These are phyloP conservation scores for Prinia subflava DNA, from an alignment of 2,113 vertebrate species.

Conservation along the genomic window DNA sequence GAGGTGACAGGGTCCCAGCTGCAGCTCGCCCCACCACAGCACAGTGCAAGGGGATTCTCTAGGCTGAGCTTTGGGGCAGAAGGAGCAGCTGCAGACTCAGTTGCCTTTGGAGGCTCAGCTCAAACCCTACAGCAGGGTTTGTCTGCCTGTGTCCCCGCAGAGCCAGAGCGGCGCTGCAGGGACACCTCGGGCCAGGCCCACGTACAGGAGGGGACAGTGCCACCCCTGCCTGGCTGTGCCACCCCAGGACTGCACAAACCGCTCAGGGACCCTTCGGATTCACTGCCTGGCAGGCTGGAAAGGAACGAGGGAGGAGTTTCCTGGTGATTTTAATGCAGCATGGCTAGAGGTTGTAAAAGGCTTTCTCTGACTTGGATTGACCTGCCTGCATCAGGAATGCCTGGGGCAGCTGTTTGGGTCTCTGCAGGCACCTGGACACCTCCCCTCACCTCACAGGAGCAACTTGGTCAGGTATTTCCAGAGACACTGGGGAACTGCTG, in stretches of 20 bases:
- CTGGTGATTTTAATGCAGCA: background rate
- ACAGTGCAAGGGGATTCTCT: background rate
- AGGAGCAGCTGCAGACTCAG: background rate
- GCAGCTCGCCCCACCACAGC: background rate
- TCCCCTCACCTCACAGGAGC: background rate
- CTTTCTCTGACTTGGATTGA: background rate
- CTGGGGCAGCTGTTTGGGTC: rapidly evolving
- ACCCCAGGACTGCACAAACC: background rate
- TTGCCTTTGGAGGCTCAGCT: background rate
- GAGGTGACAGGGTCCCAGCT: background rate
- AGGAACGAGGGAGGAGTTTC: background rate
- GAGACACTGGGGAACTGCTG: rapidly evolving
- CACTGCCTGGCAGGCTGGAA: background rate
- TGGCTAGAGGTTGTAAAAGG: background rate
- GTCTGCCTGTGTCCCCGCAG: background rate
- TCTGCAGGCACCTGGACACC: background rate
- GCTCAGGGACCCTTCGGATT: background rate
- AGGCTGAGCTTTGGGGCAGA: background rate
- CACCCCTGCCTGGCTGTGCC: too few relatives aligned
- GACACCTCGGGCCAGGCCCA: too few relatives aligned
- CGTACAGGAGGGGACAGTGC: background rate
- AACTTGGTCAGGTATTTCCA: background rate
- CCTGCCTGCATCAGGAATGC: background rate
- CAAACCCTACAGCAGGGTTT: background rate
- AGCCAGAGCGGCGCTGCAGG: background rate